Conservation (phyloP, 2,113 vertebrate species). For the Chlamydotis undulata region DNA sequence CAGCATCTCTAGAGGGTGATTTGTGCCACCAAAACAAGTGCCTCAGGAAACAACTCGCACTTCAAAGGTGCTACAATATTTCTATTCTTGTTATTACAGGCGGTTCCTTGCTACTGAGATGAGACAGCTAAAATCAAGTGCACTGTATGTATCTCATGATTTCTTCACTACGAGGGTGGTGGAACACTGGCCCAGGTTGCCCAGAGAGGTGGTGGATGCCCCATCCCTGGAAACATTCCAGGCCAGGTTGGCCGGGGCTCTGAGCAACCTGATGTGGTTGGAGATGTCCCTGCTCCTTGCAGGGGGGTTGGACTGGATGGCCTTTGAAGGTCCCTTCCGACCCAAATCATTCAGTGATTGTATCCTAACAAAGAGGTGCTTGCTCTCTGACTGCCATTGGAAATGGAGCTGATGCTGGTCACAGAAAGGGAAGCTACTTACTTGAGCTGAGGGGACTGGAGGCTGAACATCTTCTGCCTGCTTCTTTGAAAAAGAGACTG, state of each 20-base stretch:
- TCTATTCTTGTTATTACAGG: not conserved
- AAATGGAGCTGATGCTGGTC: not conserved
- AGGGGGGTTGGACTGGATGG: too few species aligned
- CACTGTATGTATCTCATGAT: not conserved
- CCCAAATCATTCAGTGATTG: too few species aligned
- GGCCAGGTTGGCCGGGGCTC: too few species aligned
- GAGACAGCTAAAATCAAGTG: not conserved
- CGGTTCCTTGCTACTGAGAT: not conserved
- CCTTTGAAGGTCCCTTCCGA: too few species aligned
- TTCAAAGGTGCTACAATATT: not conserved
- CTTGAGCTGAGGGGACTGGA: not conserved
- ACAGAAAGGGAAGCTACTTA: not conserved
- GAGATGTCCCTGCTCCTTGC: too few species aligned
- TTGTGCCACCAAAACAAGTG: not conserved
- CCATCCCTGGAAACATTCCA: too few species aligned
- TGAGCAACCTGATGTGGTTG: too few species aligned
- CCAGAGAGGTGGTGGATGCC: too few species aligned
- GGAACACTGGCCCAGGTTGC: too few species aligned
- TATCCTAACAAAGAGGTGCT: not conserved
- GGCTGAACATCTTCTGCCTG: not conserved
- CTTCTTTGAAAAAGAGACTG: not conserved
- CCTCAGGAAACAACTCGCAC: not conserved
- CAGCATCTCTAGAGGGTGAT: not conserved
- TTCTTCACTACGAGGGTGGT: too few species aligned
- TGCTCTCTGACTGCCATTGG: not conserved